Evolutionary conservation across 1,140 invertebrate genomes (phyloP).

Genomic region (Nomia melanderi): DNA sequence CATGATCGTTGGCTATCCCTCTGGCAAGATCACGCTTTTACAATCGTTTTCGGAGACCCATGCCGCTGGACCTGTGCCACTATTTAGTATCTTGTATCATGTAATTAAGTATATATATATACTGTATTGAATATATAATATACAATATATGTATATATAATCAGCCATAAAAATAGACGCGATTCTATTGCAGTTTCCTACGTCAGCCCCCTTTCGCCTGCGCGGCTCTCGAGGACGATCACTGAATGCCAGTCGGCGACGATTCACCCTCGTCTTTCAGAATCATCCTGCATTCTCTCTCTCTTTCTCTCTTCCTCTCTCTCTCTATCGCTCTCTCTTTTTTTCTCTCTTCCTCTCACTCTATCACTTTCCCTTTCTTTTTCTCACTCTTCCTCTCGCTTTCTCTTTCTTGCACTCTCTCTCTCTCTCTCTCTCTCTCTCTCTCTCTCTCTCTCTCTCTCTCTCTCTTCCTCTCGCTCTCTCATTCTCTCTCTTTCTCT

Average conservation of each 20-base stretch:
- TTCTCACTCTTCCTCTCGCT: no score
- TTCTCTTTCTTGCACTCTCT: no score
- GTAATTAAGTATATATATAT: constrained; percentile 7
- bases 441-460: no score
- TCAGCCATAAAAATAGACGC: constrained; percentile 75
- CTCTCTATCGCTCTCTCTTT: no score
- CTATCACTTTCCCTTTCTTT: no score
- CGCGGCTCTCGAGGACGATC: constrained; percentile 36
- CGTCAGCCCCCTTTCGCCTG: constrained; percentile 53
- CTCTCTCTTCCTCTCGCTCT: no score
- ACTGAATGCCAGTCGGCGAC: constrained; percentile 25
- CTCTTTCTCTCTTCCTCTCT: no score
- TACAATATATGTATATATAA: constrained; percentile 46
- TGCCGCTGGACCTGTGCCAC: constrained; percentile 59
- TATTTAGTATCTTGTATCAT: constrained; percentile 57
- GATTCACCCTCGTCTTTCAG: neutral
- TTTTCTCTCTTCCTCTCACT: no score
- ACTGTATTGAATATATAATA: neutral
- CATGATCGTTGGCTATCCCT: constrained; percentile 64
- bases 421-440: no score
- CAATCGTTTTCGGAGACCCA: constrained; percentile 58
- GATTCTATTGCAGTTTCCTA: constrained; percentile 65
- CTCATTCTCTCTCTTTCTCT: no score
- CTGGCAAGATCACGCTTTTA: constrained; percentile 64
- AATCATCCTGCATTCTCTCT: neutral